Evolutionary conservation across 2,888 invertebrate species (phyloP).

Genomic region (Caenorhabditis sp.): DNA sequence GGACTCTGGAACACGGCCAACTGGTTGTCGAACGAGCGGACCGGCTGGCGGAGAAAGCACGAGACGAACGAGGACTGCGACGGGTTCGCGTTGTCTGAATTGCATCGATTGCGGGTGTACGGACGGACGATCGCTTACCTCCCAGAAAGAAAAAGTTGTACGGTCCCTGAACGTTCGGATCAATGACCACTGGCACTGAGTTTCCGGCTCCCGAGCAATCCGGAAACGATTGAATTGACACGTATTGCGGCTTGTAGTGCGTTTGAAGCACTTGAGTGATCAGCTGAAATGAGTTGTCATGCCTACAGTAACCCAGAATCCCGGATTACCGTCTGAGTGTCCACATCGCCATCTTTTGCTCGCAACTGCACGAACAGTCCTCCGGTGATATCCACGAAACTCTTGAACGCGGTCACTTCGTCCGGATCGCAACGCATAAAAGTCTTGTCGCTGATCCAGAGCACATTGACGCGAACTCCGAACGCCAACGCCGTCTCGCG

Average conservation of each 20-base stretch:
- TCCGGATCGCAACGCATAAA: constrained; percentile 8
- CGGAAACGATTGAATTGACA: constrained; percentile 31
- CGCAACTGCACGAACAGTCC: constrained; percentile 45
- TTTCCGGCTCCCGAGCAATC: background rate
- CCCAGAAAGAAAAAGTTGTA: constrained; percentile 38
- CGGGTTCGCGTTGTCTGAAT: constrained; percentile 15
- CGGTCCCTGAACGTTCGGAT: constrained; percentile 11
- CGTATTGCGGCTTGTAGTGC: constrained; percentile 31
- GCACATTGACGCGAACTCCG: constrained; percentile 37
- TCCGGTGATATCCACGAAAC: constrained; percentile 37
- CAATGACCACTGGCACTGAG: constrained; percentile 8
- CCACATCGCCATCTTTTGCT: constrained; percentile 2
- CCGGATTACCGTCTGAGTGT: too few relatives aligned
- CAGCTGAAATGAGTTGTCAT: too few relatives aligned
- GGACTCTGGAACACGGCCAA: constrained; percentile 25
- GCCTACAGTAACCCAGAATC: too few relatives aligned
- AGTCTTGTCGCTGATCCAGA: constrained; percentile 24
- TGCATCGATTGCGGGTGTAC: too few relatives aligned
- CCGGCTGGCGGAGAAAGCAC: constrained; percentile 9
- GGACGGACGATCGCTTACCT: too few relatives aligned
- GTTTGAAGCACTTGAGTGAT: constrained; percentile 21
- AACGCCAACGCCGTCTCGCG: constrained; percentile 25
- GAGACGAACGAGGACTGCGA: background rate
- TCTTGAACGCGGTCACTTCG: constrained; percentile 23
- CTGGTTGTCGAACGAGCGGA: constrained; percentile 12